Base-by-base conservation (phyloP, 2,797 vertebrate genomes). In the Cetoscarus ocellatus region DNA sequence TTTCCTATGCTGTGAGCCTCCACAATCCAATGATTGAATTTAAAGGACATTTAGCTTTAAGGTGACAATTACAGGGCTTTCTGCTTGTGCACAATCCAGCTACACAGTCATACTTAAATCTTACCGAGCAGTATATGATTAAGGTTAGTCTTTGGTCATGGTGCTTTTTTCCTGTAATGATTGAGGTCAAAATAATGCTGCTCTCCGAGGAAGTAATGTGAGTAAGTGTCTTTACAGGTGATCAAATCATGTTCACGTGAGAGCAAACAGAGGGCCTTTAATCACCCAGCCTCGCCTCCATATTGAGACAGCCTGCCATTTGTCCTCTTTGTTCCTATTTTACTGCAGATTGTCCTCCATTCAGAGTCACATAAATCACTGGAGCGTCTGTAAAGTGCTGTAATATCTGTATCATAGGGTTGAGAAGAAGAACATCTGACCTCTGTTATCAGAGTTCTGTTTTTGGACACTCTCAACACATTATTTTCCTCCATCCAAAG, bases 241-340 rank as follows among this genome's bases (percentile, higher is more conserved):
- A 68, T 6, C 42, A 17, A 61, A 43, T 49, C 18, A 60, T 44
- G 12, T 39, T 11, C 51, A 10, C 14, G 6, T 44, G 8, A 67
- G 54, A 40, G 5, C 34, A 17, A 27, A 54, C 54, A 38, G 19
- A 68, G n/a, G 44, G n/a, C 10, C 38, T 67, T 68, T 64, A 14
- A 65, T 75, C 49, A 61, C 9, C 27, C 39, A 36, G 49, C 27
- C 19, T 58, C 11, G 10, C 59, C 72, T 61, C 43, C 40, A 62
- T 74, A 61, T 44, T 67, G 45, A 5, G 2, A 10, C 18, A 10
- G 17, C 8, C 49, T 65, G 55, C 53, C 56, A 19, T 70, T 67
- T 65, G 74, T 39, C n/a, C 52, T 54, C 35, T 73, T 67, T 38
- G n/a, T 44, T 66, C 34, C 65, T 76, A 61, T 66, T 75, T 79